phyloP scores from a whole-genome alignment of 2,888 invertebrate genomes.

The Pterobdella sp. region DNA sequence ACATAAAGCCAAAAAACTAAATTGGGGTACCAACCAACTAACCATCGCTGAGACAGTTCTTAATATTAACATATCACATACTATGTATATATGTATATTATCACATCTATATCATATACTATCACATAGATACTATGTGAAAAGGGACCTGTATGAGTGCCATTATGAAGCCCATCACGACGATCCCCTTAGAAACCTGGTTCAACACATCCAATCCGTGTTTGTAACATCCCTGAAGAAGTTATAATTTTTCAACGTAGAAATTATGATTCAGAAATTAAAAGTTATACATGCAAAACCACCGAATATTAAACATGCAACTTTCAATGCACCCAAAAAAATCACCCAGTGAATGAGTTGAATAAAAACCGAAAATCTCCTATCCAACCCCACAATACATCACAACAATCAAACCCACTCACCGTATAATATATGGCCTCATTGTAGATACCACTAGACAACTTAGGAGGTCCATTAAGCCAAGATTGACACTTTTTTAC shows the following conservation, averaged over 20 bases:
- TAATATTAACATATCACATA: too few species aligned
- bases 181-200: slow-evolving; percentile 16
- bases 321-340: too few species aligned
- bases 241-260: too few species aligned
- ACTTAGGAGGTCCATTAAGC: slow-evolving; percentile 33
- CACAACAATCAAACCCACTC: not conserved
- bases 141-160: slow-evolving; percentile 17
- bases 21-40: too few species aligned
- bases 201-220: slow-evolving; percentile 17
- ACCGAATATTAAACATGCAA: too few species aligned
- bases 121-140: not conserved
- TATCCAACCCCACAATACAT: not conserved
- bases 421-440: slow-evolving; percentile 28
- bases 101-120: not conserved
- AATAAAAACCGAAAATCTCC: not conserved
- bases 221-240: slow-evolving; percentile 20
- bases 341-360: not conserved
- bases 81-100: too few species aligned
- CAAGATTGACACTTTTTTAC: slow-evolving; percentile 33
- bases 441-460: slow-evolving; percentile 24
- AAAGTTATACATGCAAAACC: too few species aligned
- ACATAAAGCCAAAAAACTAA: too few species aligned
- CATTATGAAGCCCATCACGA: slow-evolving; percentile 20
- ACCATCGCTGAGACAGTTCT: too few species aligned
- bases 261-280: too few species aligned